Base-by-base conservation (phyloP, 2,888 invertebrate genomes). In the Phrixothrix hirtus region DNA sequence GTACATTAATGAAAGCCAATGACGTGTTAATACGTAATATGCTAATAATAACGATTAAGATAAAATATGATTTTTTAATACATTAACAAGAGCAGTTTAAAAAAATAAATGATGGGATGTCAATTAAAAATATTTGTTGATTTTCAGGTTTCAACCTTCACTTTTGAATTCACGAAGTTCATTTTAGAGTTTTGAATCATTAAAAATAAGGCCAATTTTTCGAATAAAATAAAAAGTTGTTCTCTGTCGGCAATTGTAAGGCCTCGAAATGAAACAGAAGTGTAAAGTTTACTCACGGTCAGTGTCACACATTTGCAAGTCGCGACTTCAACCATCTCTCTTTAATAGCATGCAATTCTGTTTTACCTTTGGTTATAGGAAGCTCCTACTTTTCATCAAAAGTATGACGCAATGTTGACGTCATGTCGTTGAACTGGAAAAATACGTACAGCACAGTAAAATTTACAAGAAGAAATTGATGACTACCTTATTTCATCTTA, bases 231-330 rank as follows among this genome's bases (percentile, higher is more conserved):
- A 32, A 47, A 47, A 42, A 49, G 49, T 42, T 37, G 50, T 17
- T 14, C 38, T 14, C 25, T 15, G 44, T 37, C 39, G 39, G 30
- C 16, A 27, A 31, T 43, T 16, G 44, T 38, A 39, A 41, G 41
- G 16, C 39, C 38, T 25, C 30, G 30, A 47, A 54, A 48, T 43
- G 32, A 56, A 53, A 51, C 55, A 57, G 37, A 51, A 51, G 56
- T 54, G 50, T 43, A 42, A 63, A 63, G 67, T 65, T 67, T 59
- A 66, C 55, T 59, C 37, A 60, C 62, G 67, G 66, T 67, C 67
- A 65, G 56, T 63, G 67, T 65, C 63, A 67, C 61, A 67, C 64
- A 65, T 67, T 55, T 46, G 42, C 52, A 35, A 55, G 57, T 60
- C 60, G 57, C 57, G 62, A 54, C 45, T 57, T 39, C 42, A 27